phyloP scores from a whole-genome alignment of 2,888 invertebrate genomes.

The Xanthorhoe spadicearia region DNA sequence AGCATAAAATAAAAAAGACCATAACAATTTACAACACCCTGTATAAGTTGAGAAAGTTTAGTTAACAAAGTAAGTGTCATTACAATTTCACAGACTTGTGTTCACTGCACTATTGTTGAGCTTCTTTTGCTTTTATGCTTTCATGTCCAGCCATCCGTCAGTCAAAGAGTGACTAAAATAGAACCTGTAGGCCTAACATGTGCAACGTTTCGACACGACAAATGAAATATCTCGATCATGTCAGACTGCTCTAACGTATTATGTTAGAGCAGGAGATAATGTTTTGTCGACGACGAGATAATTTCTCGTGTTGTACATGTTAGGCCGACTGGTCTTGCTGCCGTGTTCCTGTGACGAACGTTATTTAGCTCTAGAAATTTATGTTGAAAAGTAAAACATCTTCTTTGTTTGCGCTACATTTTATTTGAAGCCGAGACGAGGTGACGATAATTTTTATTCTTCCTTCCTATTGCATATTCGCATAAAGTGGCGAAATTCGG shows the following conservation, averaged over 20 bases:
- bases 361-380: slow-evolving; percentile 10
- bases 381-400: slow-evolving; percentile 10
- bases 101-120: neutral
- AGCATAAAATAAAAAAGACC: too few relatives aligned
- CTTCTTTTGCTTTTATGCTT: neutral
- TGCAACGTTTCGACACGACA: too few relatives aligned
- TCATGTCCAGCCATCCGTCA: slow-evolving; percentile 4
- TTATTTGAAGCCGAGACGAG: slow-evolving; percentile 59
- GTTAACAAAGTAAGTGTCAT: too few relatives aligned
- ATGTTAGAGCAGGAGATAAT: too few relatives aligned
- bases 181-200: too few relatives aligned
- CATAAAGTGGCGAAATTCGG: slow-evolving; percentile 46
- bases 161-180: slow-evolving; percentile 5
- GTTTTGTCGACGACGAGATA: too few relatives aligned
- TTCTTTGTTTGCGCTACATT: slow-evolving; percentile 14
- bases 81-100: too few relatives aligned
- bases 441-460: slow-evolving; percentile 71
- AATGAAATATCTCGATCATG: too few relatives aligned
- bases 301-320: too few relatives aligned
- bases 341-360: slow-evolving; percentile 3
- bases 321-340: slow-evolving; percentile 2
- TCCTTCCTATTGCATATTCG: slow-evolving; percentile 61
- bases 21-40: too few relatives aligned
- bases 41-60: too few relatives aligned
- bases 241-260: too few relatives aligned